Conservation (phyloP, 2,888 invertebrate genomes). For the Stenoptilia bipunctidactyla region DNA sequence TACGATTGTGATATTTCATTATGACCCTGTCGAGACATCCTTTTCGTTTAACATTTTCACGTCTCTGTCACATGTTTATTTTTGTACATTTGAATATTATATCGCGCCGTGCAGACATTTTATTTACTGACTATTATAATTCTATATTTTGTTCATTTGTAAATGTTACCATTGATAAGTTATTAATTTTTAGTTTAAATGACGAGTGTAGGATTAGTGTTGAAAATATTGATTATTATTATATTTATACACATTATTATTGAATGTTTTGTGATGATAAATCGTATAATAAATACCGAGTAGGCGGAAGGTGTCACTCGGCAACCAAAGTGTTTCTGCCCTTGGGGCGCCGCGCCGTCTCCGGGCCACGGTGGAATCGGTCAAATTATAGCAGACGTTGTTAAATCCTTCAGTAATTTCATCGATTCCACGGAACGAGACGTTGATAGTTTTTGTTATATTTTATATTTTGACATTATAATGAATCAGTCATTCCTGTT, state of each 20-base stretch:
- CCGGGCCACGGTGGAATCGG: too few relatives aligned
- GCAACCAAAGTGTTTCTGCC: too few relatives aligned
- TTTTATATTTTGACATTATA: slow-evolving; percentile 13
- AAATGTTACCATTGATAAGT: slow-evolving; percentile 68
- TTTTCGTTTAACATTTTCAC: too few relatives aligned
- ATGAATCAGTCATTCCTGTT: slow-evolving; percentile 46
- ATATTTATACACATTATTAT: slow-evolving; percentile 11
- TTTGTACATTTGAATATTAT: slow-evolving; percentile 26
- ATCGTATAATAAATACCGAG: slow-evolving; percentile 12
- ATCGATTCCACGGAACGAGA: background rate
- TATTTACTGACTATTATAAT: slow-evolving; percentile 31
- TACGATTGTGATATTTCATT: slow-evolving; percentile 59
- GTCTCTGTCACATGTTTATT: slow-evolving; percentile 22
- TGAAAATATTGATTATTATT: slow-evolving; percentile 12
- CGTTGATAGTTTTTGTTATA: slow-evolving; percentile 9
- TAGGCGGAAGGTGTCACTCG: too few relatives aligned
- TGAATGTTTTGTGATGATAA: slow-evolving; percentile 7
- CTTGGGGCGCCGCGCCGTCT: too few relatives aligned
- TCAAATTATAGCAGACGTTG: slow-evolving; percentile 13
- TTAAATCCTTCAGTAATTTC: background rate
- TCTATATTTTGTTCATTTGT: slow-evolving; percentile 47
- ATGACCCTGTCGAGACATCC: slow-evolving; percentile 29
- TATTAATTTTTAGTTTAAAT: slow-evolving; percentile 41
- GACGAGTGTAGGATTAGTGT: slow-evolving; percentile 15
- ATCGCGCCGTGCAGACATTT: slow-evolving; percentile 37